These are phyloP conservation scores for Drosophila parthenogenetica DNA, from an alignment of 2,888 invertebrate species.

Conservation along the genomic window DNA sequence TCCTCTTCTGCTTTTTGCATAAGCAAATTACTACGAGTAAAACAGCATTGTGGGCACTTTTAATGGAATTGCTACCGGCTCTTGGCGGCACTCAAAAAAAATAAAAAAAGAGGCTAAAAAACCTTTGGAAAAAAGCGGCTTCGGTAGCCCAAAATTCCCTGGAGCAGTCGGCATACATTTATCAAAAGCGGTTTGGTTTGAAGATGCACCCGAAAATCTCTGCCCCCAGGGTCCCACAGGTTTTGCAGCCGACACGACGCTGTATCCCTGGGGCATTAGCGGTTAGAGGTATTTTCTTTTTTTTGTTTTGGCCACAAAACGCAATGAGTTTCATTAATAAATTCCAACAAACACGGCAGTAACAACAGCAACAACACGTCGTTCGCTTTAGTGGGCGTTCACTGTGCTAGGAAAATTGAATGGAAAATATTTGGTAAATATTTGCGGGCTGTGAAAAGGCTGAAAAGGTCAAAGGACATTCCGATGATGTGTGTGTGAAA, in stretches of 20 bases:
- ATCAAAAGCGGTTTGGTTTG: constrained; percentile 71
- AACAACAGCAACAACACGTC: constrained; percentile 7
- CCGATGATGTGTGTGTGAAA: constrained; percentile 34
- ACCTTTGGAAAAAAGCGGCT: constrained; percentile 35
- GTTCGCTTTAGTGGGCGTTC: constrained; percentile 58
- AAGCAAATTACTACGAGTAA: constrained; percentile 53
- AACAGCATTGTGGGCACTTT: constrained; percentile 44
- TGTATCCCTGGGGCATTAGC: constrained; percentile 53
- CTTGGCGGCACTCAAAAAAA: constrained; percentile 35
- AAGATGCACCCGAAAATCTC: constrained; percentile 55
- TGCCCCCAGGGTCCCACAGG: constrained; percentile 19
- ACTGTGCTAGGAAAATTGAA: constrained; percentile 49
- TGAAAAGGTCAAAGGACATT: constrained; percentile 50
- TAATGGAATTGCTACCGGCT: constrained; percentile 77
- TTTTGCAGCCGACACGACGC: constrained; percentile 37
- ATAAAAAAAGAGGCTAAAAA: constrained; percentile 9
- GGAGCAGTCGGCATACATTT: constrained; percentile 62
- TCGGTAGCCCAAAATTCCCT: constrained; percentile 69
- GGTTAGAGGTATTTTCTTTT: constrained; percentile 9
- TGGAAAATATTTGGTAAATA: constrained; percentile 80
- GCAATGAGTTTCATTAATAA: constrained; percentile 80
- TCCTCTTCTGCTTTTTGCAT: constrained; percentile 53
- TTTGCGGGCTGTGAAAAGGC: constrained; percentile 58
- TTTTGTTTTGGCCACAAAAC: constrained; percentile 31
- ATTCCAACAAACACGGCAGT: constrained; percentile 64